Conservation (phyloP, 1,140 invertebrate species). For the Drosophila sulfurigaster region DNA sequence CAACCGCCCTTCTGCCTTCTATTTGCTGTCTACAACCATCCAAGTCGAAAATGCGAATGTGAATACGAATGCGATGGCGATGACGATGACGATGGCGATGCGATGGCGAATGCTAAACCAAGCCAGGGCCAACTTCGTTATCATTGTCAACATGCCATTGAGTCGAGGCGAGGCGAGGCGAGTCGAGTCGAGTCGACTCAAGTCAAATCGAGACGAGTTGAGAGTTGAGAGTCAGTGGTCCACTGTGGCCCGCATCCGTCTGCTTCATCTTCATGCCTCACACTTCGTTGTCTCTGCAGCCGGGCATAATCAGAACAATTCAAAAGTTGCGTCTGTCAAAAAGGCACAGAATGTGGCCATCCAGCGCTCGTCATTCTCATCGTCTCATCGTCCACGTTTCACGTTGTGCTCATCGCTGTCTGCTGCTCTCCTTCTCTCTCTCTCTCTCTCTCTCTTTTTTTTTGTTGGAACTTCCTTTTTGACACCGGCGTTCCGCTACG, state of each 20-base stretch:
- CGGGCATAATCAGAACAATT: constrained; percentile 78
- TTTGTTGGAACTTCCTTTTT: constrained; percentile 76
- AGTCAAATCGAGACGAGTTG: neutral
- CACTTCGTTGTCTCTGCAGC: constrained; percentile 13
- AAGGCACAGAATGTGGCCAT: constrained; percentile 73
- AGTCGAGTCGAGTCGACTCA: neutral
- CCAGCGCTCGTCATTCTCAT: constrained; percentile 24
- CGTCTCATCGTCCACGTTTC: constrained; percentile 13
- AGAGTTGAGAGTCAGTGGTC: constrained; percentile 13
- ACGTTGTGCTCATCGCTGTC: constrained; percentile 17
- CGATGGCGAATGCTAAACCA: constrained; percentile 39
- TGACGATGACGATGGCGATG: no score
- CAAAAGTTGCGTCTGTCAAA: constrained; percentile 80
- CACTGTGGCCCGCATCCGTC: constrained; percentile 21
- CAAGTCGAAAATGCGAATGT: constrained; percentile 2
- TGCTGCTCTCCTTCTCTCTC: neutral
- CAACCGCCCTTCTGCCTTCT: neutral
- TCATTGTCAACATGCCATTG: constrained; percentile 83
- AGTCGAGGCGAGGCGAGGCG: constrained; percentile 43
- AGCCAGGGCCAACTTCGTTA: constrained; percentile 77
- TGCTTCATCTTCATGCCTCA: neutral
- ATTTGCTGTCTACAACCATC: neutral
- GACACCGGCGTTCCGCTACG: constrained; percentile 80
- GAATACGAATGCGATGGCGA: constrained; percentile 7
- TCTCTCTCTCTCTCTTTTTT: constrained; percentile 7